Evolutionary conservation across 37 sponge, comb jelly and placozoan species (phyloP).

Genomic region (Bolinopsis microptera): DNA sequence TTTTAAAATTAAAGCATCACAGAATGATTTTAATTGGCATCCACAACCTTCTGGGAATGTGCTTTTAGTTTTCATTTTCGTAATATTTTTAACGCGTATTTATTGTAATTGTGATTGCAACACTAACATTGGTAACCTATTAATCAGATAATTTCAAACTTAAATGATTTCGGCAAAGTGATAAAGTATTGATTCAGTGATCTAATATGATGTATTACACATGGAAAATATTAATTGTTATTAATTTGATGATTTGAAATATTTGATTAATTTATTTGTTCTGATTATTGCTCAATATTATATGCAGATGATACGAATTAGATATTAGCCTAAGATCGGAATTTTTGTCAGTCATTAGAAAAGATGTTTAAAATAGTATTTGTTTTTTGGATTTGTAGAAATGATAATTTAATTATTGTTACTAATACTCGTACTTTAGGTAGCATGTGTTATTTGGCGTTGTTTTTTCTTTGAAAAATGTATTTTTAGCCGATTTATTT

Average conservation of each 20-base stretch:
- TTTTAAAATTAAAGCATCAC: background rate
- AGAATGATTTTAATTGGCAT: background rate
- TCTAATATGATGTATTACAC: background rate
- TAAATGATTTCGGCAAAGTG: background rate
- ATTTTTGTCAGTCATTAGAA: background rate
- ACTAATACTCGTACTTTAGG: background rate
- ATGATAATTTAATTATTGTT: background rate
- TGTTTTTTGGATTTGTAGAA: conserved; percentile 1
- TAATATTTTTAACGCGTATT: background rate
- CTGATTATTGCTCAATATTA: background rate
- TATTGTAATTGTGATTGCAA: background rate
- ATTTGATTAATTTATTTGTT: background rate
- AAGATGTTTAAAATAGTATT: background rate
- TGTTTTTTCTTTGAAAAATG: conserved; percentile 19
- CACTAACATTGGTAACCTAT: background rate
- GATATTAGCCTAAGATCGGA: background rate
- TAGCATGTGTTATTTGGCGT: conserved; percentile 6
- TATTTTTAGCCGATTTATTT: background rate
- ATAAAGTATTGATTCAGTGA: background rate
- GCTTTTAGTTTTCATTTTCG: background rate
- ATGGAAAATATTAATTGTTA: background rate
- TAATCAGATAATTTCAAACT: background rate
- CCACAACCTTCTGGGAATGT: background rate
- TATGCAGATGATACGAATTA: background rate
- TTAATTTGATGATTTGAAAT: background rate